Evolutionary conservation across 2,113 vertebrate species (phyloP), one percentile per base, ranked within the genome.

Genomic region (Rhegmatorhina hoffmannsi): DNA sequence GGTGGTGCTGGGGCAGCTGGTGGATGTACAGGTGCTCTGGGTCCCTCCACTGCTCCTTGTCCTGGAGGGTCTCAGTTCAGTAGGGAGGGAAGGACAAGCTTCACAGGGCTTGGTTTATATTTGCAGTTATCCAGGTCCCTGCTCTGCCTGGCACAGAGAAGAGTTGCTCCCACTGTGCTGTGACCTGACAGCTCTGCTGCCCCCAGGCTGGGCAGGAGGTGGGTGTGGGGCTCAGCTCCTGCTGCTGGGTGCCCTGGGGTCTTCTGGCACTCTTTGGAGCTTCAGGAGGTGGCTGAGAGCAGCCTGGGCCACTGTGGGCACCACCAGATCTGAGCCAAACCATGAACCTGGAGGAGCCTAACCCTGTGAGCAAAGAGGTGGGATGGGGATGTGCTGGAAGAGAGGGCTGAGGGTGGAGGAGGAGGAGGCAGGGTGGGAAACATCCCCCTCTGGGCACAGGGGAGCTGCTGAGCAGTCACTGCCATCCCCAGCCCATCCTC

Each of bases 11-110:
- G 29, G n/a, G 8, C 1, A 2, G 24, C 33, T 77, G 64, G 33
- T 1, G 1, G 36, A 8, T 1, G 2, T 6, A 25, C 2, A 4
- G 18, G 19, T 24, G 47, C 21, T 36, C 14, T 0, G 44, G 24
- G 10, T 59, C 15, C 20, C 10, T 53, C 26, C 56, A 33, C 40
- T 1, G 1, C 23, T 43, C 20, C 29, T 72, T 64, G 77, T 52
- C 44, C 58, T 69, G 50, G 44, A 26, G 28, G 36, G 12, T 58
- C 43, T 76, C 77, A 82, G 49, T 49, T 87, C 63, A 40, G 43
- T 55, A 89, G 24, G 43, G 31, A 46, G 29, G 49, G 36, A 44
- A 62, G 26, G 33, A 44, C 31, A 44, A 74, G 25, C 49, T 46
- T 63, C 68, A 56, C 31, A 75, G 68, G 28, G 10, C 34, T 82